These are phyloP conservation scores for Drosophila bifasciata DNA, from an alignment of 1,140 invertebrate genomes.

Conservation along the genomic window DNA sequence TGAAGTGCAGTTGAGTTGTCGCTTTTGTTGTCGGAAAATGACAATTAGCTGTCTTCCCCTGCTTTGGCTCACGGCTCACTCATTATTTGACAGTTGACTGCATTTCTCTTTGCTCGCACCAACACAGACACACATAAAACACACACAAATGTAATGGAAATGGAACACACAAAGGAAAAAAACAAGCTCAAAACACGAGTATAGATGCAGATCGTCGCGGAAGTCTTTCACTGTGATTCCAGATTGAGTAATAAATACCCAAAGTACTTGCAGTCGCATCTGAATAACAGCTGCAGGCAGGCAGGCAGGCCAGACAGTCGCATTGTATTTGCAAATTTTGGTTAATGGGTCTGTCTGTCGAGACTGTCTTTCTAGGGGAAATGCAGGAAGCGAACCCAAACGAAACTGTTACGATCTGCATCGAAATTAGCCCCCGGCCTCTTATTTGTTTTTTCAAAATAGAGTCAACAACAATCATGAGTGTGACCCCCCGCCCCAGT, in stretches of 20 bases:
- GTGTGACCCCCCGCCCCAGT: background rate
- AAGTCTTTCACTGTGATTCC: conserved; percentile 69
- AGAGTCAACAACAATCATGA: conserved; percentile 38
- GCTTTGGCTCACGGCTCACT: conserved; percentile 14
- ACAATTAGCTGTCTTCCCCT: conserved; percentile 68
- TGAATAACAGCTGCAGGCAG: conserved; percentile 51
- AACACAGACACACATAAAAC: conserved; percentile 27
- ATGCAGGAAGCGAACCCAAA: conserved; percentile 62
- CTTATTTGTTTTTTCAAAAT: conserved; percentile 44
- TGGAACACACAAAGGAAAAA: conserved; percentile 22
- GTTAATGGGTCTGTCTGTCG: conserved; percentile 74
- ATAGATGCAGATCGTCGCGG: conserved; percentile 48
- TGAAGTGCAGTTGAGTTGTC: conserved; percentile 50
- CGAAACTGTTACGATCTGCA: conserved; percentile 64
- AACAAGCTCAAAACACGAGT: conserved; percentile 24
- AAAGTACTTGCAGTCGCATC: conserved; percentile 18
- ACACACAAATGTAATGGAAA: conserved; percentile 31
- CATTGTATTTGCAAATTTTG: conserved; percentile 68
- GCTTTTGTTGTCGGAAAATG: conserved; percentile 76
- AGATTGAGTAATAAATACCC: conserved; percentile 77
- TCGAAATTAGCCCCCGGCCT: conserved; percentile 56
- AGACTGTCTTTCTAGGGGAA: conserved; percentile 44
- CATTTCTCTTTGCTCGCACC: conserved; percentile 44
- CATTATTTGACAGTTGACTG: conserved; percentile 75
- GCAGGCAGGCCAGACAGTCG: conserved; percentile 21